These are phyloP conservation scores for Cheilosia soror DNA, from an alignment of 2,888 invertebrate species.

Conservation along the genomic window DNA sequence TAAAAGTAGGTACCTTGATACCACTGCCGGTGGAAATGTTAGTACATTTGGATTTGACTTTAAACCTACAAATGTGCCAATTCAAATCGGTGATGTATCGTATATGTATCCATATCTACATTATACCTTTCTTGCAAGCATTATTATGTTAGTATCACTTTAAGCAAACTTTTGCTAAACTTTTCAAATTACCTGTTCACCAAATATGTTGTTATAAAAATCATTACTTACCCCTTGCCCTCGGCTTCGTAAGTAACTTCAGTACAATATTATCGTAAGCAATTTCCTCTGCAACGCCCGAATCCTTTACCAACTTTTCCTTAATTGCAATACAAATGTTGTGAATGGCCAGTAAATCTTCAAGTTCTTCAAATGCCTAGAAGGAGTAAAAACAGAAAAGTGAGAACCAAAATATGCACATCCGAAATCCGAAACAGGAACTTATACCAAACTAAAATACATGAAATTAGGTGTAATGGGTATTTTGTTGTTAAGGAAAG, in stretches of 20 bases:
- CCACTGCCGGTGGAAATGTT: too few relatives aligned
- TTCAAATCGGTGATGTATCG: too few relatives aligned
- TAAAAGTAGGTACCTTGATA: too few relatives aligned
- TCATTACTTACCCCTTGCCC: constrained; percentile 91
- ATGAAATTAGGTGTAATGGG: background rate
- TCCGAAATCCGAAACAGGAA: constrained; percentile 22
- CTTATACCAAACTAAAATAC: constrained; percentile 1
- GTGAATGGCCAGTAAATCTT: constrained; percentile 91
- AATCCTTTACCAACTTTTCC: constrained; percentile 97
- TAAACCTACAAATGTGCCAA: too few relatives aligned
- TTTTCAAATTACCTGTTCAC: background rate
- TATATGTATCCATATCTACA: too few relatives aligned
- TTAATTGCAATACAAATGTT: constrained; percentile 97
- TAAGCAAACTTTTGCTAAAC: background rate
- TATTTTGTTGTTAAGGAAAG: too few relatives aligned
- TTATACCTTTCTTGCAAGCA: too few relatives aligned
- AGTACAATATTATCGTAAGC: constrained; percentile 95
- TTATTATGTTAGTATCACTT: too few relatives aligned
- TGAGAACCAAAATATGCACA: too few relatives aligned
- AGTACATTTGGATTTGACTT: too few relatives aligned
- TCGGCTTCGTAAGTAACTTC: constrained; percentile 92
- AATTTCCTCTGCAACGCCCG: constrained; percentile 94
- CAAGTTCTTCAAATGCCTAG: constrained; percentile 97
- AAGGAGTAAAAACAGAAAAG: constrained; percentile 25
- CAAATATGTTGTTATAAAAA: constrained; percentile 13